A percentile compares a stretch with the other conserved stretches of the same genome.
Conservation (phyloP, 64 coral and sea anemone genomes). For the Cladopsammia gracilis region DNA sequence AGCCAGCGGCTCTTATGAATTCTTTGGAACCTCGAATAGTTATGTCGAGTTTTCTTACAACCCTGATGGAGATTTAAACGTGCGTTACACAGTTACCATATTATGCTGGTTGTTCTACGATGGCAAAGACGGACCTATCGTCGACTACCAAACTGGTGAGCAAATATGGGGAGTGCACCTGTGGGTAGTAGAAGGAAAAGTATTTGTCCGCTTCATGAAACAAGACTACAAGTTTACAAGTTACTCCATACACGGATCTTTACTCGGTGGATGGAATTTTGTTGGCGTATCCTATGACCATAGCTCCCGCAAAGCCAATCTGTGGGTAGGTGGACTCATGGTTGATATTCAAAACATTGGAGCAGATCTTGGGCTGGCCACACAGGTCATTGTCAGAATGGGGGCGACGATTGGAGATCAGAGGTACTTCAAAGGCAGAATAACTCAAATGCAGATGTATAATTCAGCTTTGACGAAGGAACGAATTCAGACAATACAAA, state of each 20-base stretch:
- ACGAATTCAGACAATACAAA: too few species aligned
- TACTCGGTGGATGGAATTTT: background rate
- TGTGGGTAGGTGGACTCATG: too few species aligned
- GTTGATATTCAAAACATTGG: too few species aligned
- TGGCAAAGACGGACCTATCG: background rate
- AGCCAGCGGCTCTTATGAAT: background rate
- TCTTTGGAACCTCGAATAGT: background rate
- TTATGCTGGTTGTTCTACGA: background rate
- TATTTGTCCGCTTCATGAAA: background rate
- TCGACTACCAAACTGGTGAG: background rate
- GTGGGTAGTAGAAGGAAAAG: background rate
- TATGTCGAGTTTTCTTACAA: background rate
- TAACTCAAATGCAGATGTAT: too few species aligned
- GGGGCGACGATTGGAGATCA: too few species aligned
- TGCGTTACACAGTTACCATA: background rate
- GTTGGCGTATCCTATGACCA: background rate
- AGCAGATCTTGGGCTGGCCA: too few species aligned
- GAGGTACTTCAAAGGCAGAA: too few species aligned
- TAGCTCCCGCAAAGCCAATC: background rate
- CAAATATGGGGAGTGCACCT: background rate
- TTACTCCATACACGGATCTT: background rate
- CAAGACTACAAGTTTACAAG: background rate
- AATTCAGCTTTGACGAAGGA: too few species aligned
- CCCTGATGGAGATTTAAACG: background rate
- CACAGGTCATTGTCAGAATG: too few species aligned